These are phyloP conservation scores for Periophthalmus modestus DNA, from an alignment of 2,113 vertebrate genomes.

Conservation along the genomic window DNA sequence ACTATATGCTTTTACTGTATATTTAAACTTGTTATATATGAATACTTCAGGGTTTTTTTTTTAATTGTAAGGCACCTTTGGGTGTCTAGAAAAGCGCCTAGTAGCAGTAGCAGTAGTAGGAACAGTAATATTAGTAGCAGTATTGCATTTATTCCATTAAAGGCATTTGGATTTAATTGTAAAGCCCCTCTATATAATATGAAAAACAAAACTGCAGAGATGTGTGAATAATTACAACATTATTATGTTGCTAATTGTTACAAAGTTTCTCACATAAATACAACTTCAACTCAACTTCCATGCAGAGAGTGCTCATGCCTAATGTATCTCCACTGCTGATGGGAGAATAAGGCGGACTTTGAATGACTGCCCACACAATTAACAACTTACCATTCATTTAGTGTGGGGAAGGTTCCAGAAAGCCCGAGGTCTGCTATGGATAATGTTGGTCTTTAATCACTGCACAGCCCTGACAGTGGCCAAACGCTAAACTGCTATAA, in stretches of 20 bases:
- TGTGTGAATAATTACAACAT: not conserved
- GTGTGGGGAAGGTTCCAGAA: conserved; percentile 62
- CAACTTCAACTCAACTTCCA: conserved; percentile 14
- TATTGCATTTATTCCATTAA: not conserved
- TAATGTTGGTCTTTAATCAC: conserved; percentile 75
- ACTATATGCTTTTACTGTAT: too few relatives aligned
- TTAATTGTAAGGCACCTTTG: too few relatives aligned
- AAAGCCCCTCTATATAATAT: not conserved
- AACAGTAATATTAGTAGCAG: too few relatives aligned
- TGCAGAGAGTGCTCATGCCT: conserved; percentile 23
- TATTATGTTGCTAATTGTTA: not conserved
- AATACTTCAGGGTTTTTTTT: too few relatives aligned
- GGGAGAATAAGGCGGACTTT: conserved; percentile 55
- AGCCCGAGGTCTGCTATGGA: conserved; percentile 66
- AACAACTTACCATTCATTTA: conserved; percentile 66
- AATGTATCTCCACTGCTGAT: conserved; percentile 45
- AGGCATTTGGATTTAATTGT: too few relatives aligned
- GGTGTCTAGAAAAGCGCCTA: too few relatives aligned
- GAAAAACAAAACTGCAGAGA: not conserved
- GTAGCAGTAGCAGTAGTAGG: too few relatives aligned
- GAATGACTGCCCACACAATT: conserved; percentile 70
- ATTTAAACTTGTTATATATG: too few relatives aligned
- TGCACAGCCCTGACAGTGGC: conserved; percentile 52
- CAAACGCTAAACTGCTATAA: conserved; percentile 48
- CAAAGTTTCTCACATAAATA: conserved; percentile 27